Percentiles rank a stretch among this genome's conserved stretches.
phyloP scores from a whole-genome alignment of 2,888 invertebrate genomes.

The Lobophora halterata region DNA sequence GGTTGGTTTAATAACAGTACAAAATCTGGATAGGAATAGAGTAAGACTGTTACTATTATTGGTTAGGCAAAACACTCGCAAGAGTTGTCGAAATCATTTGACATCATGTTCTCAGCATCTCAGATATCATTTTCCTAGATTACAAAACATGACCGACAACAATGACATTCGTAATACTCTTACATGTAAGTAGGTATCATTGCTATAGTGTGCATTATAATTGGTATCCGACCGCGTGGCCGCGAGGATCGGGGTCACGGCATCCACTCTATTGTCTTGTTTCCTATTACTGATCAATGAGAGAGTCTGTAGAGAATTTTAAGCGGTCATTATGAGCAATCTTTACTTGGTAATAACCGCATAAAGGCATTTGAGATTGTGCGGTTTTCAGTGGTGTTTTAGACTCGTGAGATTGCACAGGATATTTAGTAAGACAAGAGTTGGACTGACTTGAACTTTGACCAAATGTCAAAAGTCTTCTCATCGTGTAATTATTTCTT shows the following conservation, averaged over 20 bases:
- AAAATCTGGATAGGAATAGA: no score
- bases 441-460: no score
- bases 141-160: conserved; percentile 28
- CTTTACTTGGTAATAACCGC: conserved; percentile 2
- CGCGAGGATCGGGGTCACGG: conserved; percentile 36
- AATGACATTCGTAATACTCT: conserved; percentile 21
- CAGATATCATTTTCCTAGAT: conserved; percentile 15
- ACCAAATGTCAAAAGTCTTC: no score
- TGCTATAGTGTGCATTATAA: conserved; percentile 25
- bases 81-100: conserved; percentile 3
- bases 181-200: no score
- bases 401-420: no score
- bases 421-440: no score
- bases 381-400: no score
- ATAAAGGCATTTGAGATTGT: no score
- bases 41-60: no score
- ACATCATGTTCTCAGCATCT: conserved; percentile 9
- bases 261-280: conserved; percentile 32
- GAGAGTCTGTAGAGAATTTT: conserved; percentile 24
- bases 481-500: no score
- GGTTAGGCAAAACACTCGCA: background rate
- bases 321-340: conserved; percentile 11
- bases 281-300: conserved; percentile 29
- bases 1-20: no score
- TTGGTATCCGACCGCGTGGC: conserved; percentile 30